Evolutionary conservation across 92 coral and sea anemone species (phyloP), one percentile per base, ranked within the genome.

Genomic region (Epizoanthus ramosus): DNA sequence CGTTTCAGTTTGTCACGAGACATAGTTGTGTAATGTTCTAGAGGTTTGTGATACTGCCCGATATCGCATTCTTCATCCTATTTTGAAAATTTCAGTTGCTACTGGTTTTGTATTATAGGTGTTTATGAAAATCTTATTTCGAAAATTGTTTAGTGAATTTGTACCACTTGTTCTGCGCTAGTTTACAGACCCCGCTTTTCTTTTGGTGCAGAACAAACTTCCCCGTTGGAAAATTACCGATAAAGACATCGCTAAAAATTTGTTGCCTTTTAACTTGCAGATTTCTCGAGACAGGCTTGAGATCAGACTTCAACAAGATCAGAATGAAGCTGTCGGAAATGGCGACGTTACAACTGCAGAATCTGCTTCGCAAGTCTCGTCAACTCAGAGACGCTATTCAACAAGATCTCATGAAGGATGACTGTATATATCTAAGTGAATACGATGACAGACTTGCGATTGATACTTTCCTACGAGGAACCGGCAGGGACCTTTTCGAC

Each of bases 251-350:
- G 1, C 24, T 83, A 60, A 45, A 57, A 5, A 53, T 61, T 3
- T 75, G 52, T 73, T 58, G 35, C 22, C 45, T 8, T n/a, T 88
- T 45, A 33, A 21, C 53, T 83, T 83, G 47, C 85, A 97, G 99
- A 88, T 97, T 94, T 84, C 90, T 97, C 88, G 97, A 94, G 75
- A 94, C 99, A 24, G 99, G 99, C 15, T 81, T 88, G 56, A 94
- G 98, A 60, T 97, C 99, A 7, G 99, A 97, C 82, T 97, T 97
- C 91, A 97, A 94, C 92, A 94, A 95, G 86, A 93, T 97, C 86
- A 87, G 99, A 86, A 90, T 92, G 83, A 97, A 97, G 82, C 84
- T 97, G 47, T 93, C 99, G 39, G 99, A 97, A 76, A 97, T 97
- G 93, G 96, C 92, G 4, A 75, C 90, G 24, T 81, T 94, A 69